A percentile compares a stretch with the other conserved stretches of the same genome.
Evolutionary conservation across 1,140 invertebrate species (phyloP).

Genomic region (Phymastichus coffea): DNA sequence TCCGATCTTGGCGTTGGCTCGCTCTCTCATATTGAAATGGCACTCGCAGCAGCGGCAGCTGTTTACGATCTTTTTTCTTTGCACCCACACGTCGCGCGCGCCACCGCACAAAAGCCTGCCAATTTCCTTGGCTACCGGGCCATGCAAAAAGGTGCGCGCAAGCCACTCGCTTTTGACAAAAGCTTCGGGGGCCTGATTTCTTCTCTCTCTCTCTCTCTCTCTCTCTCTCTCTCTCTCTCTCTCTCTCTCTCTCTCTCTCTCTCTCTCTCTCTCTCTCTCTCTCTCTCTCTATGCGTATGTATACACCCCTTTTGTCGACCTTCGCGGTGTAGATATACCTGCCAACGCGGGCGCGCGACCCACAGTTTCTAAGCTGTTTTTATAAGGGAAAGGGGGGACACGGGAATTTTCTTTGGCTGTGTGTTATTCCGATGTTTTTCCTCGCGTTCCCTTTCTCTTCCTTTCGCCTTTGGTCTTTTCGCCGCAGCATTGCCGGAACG

Average conservation of each 20-base stretch:
- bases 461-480: no score
- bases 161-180: no score
- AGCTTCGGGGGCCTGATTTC: no score
- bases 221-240: no score
- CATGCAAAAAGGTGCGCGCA: conserved; percentile 21
- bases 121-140: conserved; percentile 27
- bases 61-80: conserved; percentile 32
- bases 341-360: background rate
- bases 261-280: background rate
- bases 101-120: no score
- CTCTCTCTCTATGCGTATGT: no score
- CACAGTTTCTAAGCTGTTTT: conserved; percentile 24
- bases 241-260: no score
- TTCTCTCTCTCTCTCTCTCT: no score
- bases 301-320: conserved; percentile 10
- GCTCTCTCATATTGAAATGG: conserved; percentile 41
- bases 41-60: conserved; percentile 46
- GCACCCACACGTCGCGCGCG: conserved; percentile 24
- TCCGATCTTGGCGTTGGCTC: conserved; percentile 9
- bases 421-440: conserved; percentile 6
- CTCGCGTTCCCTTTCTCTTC: no score
- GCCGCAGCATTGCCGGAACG: no score
- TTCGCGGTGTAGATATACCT: no score
- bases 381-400: background rate
- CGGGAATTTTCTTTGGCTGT: background rate